Evolutionary conservation across 2,888 invertebrate species (phyloP).

Genomic region (Drosophila pegasa): DNA sequence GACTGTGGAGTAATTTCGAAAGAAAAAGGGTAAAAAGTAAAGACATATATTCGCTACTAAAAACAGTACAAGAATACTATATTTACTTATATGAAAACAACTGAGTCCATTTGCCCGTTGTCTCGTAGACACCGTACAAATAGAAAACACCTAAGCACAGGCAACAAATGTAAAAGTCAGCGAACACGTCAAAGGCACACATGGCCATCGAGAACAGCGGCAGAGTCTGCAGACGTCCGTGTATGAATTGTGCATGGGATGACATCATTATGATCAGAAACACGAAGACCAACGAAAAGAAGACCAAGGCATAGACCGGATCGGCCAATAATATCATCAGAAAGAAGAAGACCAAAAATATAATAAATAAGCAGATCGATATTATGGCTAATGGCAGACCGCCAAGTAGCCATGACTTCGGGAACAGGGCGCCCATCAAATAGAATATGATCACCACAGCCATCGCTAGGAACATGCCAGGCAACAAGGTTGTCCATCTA

Average conservation of each 20-base stretch:
- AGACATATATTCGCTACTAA: background rate
- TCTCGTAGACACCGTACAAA: background rate
- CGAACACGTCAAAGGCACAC: slow-evolving; percentile 34
- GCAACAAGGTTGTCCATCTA: too few species aligned
- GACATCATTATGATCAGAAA: slow-evolving; percentile 12
- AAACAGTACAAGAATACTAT: too few species aligned
- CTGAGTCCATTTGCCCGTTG: background rate
- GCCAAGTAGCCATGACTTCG: slow-evolving; percentile 14
- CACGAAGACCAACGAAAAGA: slow-evolving; percentile 15
- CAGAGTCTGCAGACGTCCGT: slow-evolving; percentile 32
- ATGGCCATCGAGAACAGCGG: slow-evolving; percentile 26
- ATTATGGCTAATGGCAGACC: slow-evolving; percentile 2
- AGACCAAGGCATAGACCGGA: slow-evolving; percentile 1
- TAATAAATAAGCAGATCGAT: too few species aligned
- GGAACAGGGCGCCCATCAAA: slow-evolving; percentile 15
- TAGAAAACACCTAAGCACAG: slow-evolving; percentile 7
- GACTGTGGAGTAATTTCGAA: background rate
- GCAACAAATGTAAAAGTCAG: slow-evolving; percentile 24
- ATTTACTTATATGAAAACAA: too few species aligned
- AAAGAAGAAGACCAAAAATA: slow-evolving; percentile 23
- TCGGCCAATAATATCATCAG: background rate
- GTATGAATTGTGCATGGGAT: slow-evolving; percentile 24
- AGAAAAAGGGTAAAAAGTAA: background rate
- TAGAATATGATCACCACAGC: too few species aligned
- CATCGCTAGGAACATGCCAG: too few species aligned